These are phyloP conservation scores for Microcebus murinus DNA, from an alignment of 2,113 vertebrate genomes.

Conservation along the genomic window DNA sequence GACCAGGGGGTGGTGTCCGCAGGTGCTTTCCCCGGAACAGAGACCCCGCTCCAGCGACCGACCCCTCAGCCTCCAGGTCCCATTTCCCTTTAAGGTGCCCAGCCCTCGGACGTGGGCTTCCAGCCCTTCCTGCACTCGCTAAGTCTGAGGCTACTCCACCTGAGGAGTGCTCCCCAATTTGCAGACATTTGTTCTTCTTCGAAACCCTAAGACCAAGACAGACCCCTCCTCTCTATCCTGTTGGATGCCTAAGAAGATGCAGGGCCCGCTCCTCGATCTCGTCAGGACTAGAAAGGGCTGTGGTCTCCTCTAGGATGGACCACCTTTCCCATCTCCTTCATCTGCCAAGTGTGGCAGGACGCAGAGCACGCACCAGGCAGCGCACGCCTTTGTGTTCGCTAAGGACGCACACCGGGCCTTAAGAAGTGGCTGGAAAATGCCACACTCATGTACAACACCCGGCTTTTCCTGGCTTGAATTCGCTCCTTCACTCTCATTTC, in stretches of 20 bases:
- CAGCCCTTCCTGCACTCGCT: background rate
- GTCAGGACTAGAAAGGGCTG: background rate
- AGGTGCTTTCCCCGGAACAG: background rate
- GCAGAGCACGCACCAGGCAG: background rate
- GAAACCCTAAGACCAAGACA: background rate
- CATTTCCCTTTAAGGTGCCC: background rate
- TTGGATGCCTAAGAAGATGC: background rate
- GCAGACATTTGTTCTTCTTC: background rate
- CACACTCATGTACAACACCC: slow-evolving; percentile 5
- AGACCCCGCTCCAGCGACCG: background rate
- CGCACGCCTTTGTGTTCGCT: slow-evolving; percentile 57
- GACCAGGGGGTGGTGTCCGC: background rate
- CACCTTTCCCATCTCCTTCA: background rate
- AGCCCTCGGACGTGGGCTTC: background rate
- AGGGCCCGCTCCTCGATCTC: background rate
- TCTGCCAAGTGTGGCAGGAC: background rate
- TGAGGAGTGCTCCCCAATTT: background rate
- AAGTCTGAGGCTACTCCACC: background rate
- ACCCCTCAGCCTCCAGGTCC: background rate
- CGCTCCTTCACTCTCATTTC: slow-evolving; percentile 70
- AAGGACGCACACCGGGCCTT: background rate
- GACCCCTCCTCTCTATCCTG: background rate
- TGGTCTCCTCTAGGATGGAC: background rate
- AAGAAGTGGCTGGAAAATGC: slow-evolving; percentile 24
- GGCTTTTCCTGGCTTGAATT: slow-evolving; percentile 42